Percentiles rank a stretch among this genome's conserved stretches.
Evolutionary conservation across 2,797 vertebrate species (phyloP).

Genomic region (Girardinus metallicus): DNA sequence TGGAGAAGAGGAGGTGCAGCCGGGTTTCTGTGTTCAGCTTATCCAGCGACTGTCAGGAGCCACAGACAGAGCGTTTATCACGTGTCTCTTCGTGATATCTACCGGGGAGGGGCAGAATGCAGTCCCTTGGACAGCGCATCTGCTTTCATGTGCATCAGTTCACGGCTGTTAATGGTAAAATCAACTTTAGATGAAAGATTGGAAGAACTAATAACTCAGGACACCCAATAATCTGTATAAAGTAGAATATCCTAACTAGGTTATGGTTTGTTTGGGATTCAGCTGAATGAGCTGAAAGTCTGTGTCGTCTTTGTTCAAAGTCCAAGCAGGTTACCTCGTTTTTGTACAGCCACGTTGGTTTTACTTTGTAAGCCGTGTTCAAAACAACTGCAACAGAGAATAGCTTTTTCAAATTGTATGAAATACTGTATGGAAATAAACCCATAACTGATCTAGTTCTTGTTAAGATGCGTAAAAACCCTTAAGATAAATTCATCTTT

Average conservation of each 20-base stretch:
- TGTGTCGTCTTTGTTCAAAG: not conserved
- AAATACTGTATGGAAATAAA: not conserved
- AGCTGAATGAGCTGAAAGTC: not conserved
- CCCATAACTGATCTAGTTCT: not conserved
- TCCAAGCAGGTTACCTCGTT: not conserved
- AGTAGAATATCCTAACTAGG: not conserved
- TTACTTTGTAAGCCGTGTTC: not conserved
- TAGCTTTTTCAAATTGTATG: not conserved
- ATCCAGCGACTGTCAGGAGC: constrained; percentile 82
- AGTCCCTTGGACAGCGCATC: constrained; percentile 76
- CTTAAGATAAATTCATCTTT: not conserved
- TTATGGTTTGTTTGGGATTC: not conserved
- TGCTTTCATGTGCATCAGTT: constrained; percentile 54
- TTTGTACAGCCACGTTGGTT: not conserved
- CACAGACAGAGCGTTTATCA: constrained; percentile 77
- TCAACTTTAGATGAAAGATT: constrained; percentile 54
- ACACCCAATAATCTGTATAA: not conserved
- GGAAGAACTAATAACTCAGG: constrained; percentile 27
- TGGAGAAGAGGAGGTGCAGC: constrained; percentile 71
- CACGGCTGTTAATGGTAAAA: constrained; percentile 37
- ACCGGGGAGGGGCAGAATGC: constrained; percentile 79
- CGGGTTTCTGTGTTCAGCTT: constrained; percentile 77
- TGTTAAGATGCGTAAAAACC: not conserved
- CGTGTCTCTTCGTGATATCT: constrained; percentile 77
- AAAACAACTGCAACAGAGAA: not conserved